Conservation (phyloP, 2,888 invertebrate genomes). For the Catotricha subobsoleta region DNA sequence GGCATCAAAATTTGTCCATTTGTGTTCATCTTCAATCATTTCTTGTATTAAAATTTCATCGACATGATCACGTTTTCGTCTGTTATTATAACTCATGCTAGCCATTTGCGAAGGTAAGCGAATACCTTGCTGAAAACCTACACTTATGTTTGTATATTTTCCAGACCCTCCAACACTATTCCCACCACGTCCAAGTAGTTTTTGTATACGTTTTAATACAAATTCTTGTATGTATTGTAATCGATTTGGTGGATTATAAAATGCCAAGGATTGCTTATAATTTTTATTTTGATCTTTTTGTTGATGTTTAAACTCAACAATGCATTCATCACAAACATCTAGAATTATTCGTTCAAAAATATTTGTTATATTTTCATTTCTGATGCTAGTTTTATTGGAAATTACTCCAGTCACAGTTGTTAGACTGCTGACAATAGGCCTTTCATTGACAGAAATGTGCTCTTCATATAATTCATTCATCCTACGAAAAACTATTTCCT, state of each 20-base stretch:
- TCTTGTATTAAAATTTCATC: constrained; percentile 54
- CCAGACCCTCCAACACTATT: neutral
- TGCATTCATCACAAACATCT: constrained; percentile 41
- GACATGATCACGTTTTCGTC: constrained; percentile 47
- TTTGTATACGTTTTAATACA: constrained; percentile 33
- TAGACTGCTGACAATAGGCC: constrained; percentile 5
- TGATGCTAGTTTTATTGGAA: neutral
- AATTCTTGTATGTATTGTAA: constrained; percentile 31
- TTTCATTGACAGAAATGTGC: constrained; percentile 14
- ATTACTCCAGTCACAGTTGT: constrained; percentile 13
- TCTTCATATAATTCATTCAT: constrained; percentile 18
- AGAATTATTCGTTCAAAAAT: constrained; percentile 40
- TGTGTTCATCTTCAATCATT: constrained; percentile 48
- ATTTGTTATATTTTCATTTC: constrained; percentile 21
- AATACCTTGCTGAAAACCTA: neutral
- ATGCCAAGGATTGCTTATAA: constrained; percentile 24
- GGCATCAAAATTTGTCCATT: constrained; percentile 54
- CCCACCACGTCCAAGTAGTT: constrained; percentile 25
- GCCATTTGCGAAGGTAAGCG: constrained; percentile 3
- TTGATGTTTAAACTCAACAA: constrained; percentile 32
- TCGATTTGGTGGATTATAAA: constrained; percentile 31
- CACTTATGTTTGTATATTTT: neutral
- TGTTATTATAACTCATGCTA: constrained; percentile 16
- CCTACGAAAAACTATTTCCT: constrained; percentile 21
- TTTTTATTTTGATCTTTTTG: constrained; percentile 30